Percentiles rank a stretch among this genome's conserved stretches.
These are phyloP conservation scores for Desoria tigrina DNA, from an alignment of 2,888 invertebrate species.

Conservation along the genomic window DNA sequence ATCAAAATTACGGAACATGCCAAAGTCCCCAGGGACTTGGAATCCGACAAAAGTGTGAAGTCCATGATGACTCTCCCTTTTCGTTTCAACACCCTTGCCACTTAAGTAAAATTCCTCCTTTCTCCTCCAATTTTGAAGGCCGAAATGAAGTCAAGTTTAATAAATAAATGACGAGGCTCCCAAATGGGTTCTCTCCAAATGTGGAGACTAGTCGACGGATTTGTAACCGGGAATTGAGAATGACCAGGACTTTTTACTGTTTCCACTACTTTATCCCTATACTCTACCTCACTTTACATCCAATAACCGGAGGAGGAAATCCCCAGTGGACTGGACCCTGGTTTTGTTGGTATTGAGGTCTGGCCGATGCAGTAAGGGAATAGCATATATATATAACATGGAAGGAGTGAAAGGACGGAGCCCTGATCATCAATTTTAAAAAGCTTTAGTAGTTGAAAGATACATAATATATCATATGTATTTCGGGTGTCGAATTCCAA, in stretches of 20 bases:
- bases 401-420: background rate
- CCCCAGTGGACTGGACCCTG: too few species aligned
- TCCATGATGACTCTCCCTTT: conserved; percentile 9
- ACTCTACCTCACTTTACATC: too few species aligned
- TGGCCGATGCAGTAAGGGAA: too few species aligned
- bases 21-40: background rate
- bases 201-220: too few species aligned
- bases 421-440: conserved; percentile 39
- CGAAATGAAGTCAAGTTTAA: conserved; percentile 10
- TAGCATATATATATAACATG: background rate
- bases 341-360: too few species aligned
- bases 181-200: conserved; percentile 1
- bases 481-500: conserved; percentile 45
- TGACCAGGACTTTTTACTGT: too few species aligned
- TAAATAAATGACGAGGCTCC: conserved; percentile 18
- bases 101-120: background rate
- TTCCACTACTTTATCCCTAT: too few species aligned
- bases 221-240: too few species aligned
- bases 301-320: too few species aligned
- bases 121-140: background rate
- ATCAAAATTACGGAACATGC: background rate
- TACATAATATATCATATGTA: conserved; percentile 25
- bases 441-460: conserved; percentile 17
- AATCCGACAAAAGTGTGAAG: conserved; percentile 6
- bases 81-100: conserved; percentile 7